Base-by-base conservation (phyloP, 1,140 invertebrate species). In the Plectrocnemia conspersa region DNA sequence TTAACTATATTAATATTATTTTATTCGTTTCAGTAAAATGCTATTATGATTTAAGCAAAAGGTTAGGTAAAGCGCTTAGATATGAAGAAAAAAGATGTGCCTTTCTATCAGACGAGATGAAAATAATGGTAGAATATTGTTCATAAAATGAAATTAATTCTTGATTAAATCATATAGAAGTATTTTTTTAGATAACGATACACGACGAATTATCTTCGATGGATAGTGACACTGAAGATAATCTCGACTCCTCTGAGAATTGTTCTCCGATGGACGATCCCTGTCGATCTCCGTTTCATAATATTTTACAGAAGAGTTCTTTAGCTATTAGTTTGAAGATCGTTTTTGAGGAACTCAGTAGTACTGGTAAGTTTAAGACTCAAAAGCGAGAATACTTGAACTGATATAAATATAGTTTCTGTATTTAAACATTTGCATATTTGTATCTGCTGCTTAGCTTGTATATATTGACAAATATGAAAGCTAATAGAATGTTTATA, bases 11-110 rank as follows among this genome's bases (percentile, higher is more conserved):
- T 13, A 24, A 29, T 21, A 29, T 38, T 50, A 24, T 19, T 48
- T 35, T 36, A 35, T 15, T 15, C 21, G 11, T 64, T 64, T 13
- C 61, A 74, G 91, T 96, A 0, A 89, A 89, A 74, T 93, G 92
- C 73, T 98, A 97, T 69, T 92, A 97, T 72, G 90, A 96, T 73
- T 71, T 98, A 27, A 94, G 93, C 65, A 88, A 90, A 76, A 80
- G 89, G 66, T 73, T 98, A 35, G 92, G 93, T 0, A 83, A 93
- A 64, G 91, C 91, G 21, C 72, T 98, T 10, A 79, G 86, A 40
- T 87, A 93, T 66, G 94, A 98, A 77, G 93, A 98, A 76, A 84
- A 85, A 62, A 77, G 92, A 62, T 88, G 88, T 69, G 85, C 86
- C 15, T 97, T 91, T 77, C 74, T 97, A n/a, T 86, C 84, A 15